Percentiles rank a stretch among this genome's conserved stretches.
Conservation (phyloP, 2,797 vertebrate genomes). For the Hoplostethus mediterraneus region DNA sequence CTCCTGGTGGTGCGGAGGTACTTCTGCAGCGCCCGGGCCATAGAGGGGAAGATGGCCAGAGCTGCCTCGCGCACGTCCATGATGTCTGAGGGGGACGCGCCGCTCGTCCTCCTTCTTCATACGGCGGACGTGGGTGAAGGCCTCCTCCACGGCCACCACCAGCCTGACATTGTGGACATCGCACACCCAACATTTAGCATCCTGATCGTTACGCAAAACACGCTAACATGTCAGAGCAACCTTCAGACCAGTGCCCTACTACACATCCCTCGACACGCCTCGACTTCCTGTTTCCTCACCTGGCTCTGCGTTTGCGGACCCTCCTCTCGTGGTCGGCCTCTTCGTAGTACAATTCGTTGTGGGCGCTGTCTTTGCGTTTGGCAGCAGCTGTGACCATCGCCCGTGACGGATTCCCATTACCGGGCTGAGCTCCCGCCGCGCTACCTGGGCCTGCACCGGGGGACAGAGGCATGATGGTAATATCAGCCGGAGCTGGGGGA, state of each 20-base stretch:
- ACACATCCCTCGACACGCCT: neutral
- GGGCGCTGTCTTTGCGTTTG: constrained; percentile 92
- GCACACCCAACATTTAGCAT: neutral
- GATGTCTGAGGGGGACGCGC: constrained; percentile 90
- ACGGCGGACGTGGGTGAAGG: constrained; percentile 94
- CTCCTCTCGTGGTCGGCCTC: constrained; percentile 95
- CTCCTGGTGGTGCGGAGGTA: constrained; percentile 96
- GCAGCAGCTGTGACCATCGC: constrained; percentile 90
- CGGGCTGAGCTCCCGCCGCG: constrained; percentile 80
- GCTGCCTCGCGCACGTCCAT: constrained; percentile 97
- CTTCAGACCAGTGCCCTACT: neutral
- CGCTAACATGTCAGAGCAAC: neutral
- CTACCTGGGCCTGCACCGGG: constrained; percentile 88
- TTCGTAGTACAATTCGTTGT: constrained; percentile 97
- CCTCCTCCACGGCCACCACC: constrained; percentile 96
- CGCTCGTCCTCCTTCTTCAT: constrained; percentile 92
- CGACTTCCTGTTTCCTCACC: constrained; percentile 77
- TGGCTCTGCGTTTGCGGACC: constrained; percentile 92
- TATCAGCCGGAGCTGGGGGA: constrained; percentile 27
- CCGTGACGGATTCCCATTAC: constrained; percentile 89
- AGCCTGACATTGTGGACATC: constrained; percentile 81
- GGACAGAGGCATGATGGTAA: constrained; percentile 56
- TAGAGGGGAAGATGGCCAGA: constrained; percentile 96
- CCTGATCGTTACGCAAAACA: neutral
- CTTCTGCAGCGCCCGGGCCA: constrained; percentile 96